These are phyloP conservation scores for Limnephilus auricula DNA, from an alignment of 2,888 invertebrate species.

Conservation along the genomic window DNA sequence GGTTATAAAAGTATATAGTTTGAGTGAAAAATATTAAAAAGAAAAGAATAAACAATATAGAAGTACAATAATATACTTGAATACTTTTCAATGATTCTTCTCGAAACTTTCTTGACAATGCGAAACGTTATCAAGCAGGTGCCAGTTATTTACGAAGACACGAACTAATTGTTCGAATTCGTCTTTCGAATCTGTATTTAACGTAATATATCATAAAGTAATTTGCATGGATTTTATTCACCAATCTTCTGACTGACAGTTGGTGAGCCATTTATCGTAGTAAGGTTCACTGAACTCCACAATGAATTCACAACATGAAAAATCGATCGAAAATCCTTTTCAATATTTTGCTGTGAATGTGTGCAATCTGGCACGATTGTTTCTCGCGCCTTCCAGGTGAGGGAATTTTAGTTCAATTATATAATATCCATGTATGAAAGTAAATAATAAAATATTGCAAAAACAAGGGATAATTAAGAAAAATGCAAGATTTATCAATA, in stretches of 20 bases:
- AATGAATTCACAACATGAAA: neutral
- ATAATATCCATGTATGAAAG: no score
- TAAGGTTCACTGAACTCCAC: neutral
- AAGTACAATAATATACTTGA: no score
- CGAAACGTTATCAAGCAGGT: neutral
- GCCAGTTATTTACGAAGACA: neutral
- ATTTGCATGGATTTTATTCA: neutral
- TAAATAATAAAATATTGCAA: no score
- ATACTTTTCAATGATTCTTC: neutral
- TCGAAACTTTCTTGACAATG: neutral
- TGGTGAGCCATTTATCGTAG: neutral
- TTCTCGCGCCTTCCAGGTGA: neutral
- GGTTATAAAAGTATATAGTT: no score
- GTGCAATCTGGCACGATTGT: neutral
- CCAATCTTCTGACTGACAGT: neutral
- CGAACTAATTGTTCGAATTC: neutral
- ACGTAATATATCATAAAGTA: no score
- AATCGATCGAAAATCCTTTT: neutral
- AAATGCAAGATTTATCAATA: no score
- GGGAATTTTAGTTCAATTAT: no score
- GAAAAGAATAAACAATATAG: no score
- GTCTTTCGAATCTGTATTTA: neutral
- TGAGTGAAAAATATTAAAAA: no score
- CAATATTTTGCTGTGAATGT: neutral
- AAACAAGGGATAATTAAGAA: no score